Percentiles rank a stretch among this genome's conserved stretches.
phyloP scores from a whole-genome alignment of 2,797 vertebrate species.

The Ctenochaetus hawaiiensis region DNA sequence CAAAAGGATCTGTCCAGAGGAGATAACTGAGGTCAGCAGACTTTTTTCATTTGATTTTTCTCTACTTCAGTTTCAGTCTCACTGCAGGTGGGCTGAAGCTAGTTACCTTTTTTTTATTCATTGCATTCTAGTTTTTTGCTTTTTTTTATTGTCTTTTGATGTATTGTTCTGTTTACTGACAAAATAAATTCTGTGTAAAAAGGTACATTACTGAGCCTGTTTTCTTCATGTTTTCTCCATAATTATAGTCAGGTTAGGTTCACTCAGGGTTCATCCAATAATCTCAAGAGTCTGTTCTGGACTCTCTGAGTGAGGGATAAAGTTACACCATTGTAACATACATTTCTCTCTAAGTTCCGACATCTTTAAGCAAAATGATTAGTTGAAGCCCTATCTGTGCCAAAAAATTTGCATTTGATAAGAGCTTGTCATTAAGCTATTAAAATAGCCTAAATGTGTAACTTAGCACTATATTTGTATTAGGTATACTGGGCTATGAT shows the following conservation, averaged over 20 bases:
- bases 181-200: too few relatives aligned
- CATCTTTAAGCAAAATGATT: too few relatives aligned
- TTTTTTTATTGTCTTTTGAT: background rate
- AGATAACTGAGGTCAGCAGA: slow-evolving; percentile 36
- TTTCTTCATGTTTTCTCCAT: too few relatives aligned
- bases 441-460: background rate
- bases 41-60: background rate
- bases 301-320: background rate
- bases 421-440: background rate
- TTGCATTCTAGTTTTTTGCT: background rate
- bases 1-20: slow-evolving; percentile 89
- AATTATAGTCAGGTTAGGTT: too few relatives aligned
- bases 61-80: background rate
- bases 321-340: background rate
- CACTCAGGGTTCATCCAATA: background rate
- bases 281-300: background rate
- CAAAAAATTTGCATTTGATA: background rate
- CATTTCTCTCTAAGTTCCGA: too few relatives aligned
- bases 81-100: slow-evolving; percentile 15
- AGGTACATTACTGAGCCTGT: too few relatives aligned
- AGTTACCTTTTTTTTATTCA: background rate
- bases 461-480: too few relatives aligned
- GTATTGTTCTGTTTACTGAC: background rate
- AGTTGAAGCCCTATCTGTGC: too few relatives aligned
- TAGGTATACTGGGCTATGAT: background rate